Evolutionary conservation across 2,888 invertebrate species (phyloP).

Genomic region (Platycheirus albimanus): DNA sequence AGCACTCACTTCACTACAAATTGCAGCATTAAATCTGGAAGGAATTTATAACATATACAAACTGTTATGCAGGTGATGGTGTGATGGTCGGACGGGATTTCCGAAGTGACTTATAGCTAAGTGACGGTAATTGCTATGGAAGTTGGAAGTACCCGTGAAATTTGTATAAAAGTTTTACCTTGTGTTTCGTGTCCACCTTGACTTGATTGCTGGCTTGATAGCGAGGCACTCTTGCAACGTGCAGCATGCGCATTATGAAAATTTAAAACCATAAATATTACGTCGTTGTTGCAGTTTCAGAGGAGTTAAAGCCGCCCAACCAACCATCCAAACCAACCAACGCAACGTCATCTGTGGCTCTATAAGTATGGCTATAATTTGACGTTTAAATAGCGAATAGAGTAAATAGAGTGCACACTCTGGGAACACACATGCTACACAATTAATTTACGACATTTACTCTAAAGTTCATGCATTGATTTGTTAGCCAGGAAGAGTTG

Average conservation of each 20-base stretch:
- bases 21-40: not conserved
- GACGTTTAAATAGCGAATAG: constrained; percentile 9
- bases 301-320: not conserved
- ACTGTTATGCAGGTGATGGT: not conserved
- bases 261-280: constrained; percentile 11
- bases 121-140: constrained; percentile 12
- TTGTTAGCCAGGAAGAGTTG: not conserved
- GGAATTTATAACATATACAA: not conserved
- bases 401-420: constrained; percentile 7
- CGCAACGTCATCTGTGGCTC: not conserved
- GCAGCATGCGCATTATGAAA: not conserved
- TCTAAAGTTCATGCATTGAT: not conserved
- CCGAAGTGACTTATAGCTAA: constrained; percentile 14
- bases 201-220: not conserved
- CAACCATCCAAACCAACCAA: no score
- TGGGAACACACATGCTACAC: constrained; percentile 1
- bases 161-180: not conserved
- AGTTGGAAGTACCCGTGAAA: not conserved
- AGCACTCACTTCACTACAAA: no score
- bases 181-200: constrained; percentile 12
- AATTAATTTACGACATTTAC: not conserved
- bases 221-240: not conserved
- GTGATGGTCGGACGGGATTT: not conserved
- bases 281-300: constrained; percentile 1
- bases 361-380: not conserved